Evolutionary conservation across 2,113 vertebrate species (phyloP).

Genomic region (Sapajus apella): DNA sequence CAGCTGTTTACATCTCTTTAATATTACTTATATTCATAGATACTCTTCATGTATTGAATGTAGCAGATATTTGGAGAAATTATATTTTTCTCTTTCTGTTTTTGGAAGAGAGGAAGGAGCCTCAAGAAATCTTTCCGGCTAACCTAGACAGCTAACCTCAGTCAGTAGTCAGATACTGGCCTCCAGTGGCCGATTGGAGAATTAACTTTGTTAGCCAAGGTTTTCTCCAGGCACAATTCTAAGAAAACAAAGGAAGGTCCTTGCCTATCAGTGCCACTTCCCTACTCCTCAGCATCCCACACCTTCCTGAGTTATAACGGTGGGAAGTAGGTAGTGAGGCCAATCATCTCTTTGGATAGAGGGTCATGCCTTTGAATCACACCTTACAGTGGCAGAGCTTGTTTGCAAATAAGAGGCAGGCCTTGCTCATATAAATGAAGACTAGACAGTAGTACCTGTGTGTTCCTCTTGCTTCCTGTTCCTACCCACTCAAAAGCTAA

Average conservation of each 20-base stretch:
- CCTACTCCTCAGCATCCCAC: background rate
- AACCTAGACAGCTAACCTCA: background rate
- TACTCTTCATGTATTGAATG: background rate
- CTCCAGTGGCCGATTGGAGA: slow-evolving; percentile 5
- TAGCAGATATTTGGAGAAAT: background rate
- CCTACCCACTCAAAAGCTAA: background rate
- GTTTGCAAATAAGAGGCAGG: too few relatives aligned
- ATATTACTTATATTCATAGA: background rate
- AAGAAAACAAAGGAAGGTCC: background rate
- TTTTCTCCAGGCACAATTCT: background rate
- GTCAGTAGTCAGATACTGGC: background rate
- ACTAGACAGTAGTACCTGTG: background rate
- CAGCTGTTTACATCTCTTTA: background rate
- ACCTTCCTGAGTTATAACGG: background rate
- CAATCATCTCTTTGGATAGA: background rate
- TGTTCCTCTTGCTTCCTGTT: background rate
- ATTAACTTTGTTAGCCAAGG: background rate
- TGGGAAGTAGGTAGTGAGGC: background rate
- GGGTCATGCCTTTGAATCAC: background rate
- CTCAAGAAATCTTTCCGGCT: background rate
- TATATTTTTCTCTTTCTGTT: background rate
- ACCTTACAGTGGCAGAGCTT: too few relatives aligned
- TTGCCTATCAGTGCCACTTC: background rate
- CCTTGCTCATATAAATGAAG: rapidly evolving
- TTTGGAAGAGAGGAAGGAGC: background rate